Evolutionary conservation across 2,113 vertebrate species (phyloP).

Genomic region (Ameiurus melas): DNA sequence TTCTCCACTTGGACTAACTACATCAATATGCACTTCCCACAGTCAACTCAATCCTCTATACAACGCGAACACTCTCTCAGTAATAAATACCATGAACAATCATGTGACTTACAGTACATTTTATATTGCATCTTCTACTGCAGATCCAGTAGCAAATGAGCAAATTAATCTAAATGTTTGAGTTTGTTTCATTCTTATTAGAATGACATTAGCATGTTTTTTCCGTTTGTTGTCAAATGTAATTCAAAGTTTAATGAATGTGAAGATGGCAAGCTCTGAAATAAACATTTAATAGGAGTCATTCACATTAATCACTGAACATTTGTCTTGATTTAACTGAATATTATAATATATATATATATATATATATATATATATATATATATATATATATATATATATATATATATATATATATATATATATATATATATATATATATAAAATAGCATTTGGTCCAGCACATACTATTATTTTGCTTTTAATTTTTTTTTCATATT

Average conservation of each 20-base stretch:
- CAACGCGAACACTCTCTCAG: neutral
- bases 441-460: neutral
- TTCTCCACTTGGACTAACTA: slow-evolving; percentile 9
- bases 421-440: too few relatives aligned
- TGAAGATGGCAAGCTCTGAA: neutral
- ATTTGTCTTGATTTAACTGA: neutral
- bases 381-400: too few relatives aligned
- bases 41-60: neutral
- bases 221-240: neutral
- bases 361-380: too few relatives aligned
- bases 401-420: too few relatives aligned
- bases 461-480: neutral
- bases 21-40: slow-evolving; percentile 13
- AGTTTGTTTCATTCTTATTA: too few relatives aligned
- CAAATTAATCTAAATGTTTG: neutral
- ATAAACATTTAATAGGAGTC: neutral
- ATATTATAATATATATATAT: too few relatives aligned
- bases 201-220: neutral
- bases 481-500: neutral
- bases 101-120: neutral
- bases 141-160: neutral
- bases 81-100: neutral
- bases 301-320: neutral
- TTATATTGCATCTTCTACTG: neutral
- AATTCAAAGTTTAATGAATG: neutral